Base-by-base conservation (phyloP, 2,888 invertebrate genomes). In the Folsomia candida region DNA sequence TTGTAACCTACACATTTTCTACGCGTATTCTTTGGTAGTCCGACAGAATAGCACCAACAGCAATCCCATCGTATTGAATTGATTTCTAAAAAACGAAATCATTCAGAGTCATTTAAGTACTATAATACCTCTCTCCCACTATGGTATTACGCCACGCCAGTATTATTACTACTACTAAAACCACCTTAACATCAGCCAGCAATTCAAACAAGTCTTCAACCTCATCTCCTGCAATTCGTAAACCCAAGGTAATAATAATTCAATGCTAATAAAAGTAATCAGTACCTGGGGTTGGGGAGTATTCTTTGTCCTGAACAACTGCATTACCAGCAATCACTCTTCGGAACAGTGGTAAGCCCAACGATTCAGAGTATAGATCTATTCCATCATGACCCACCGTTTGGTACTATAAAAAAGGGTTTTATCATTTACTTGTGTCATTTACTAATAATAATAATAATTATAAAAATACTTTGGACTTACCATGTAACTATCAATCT, bases 1-100 rank as follows among this genome's bases (percentile, higher is more conserved):
- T 26, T n/a, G 22, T 4, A 67, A 89, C 92, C 89, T 90, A 94
- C 91, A 98, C 96, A 90, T 95, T 94, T 87, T 97, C 97, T 77
- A 97, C 96, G 81, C 99, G 88, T 81, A 95, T 89, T 85, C 97
- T 89, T 87, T 99, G 99, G 86, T 99, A 99, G 85, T 97, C 95
- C 72, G 98, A 98, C 80, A 97, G 87, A 83, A 99, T 97, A 77
- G 99, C 99, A 79, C 99, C 99, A 78, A 94, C 94, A 73, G 97
- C 92, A 59, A 99, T 97, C 68, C 93, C 99, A 82, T 97, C 94
- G 82, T 94, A 86, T 80, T 88, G 86, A 80, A 91, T 85, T 83
- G 89, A 88, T 81, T 88, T 86, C 89, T 89, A n/a, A 62, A 62
- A 28, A 6, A 24, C 3, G 9, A 24, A 60, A 25, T 4, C 14